Percentiles rank a stretch among this genome's conserved stretches.
Evolutionary conservation across 2,797 vertebrate species (phyloP).

Genomic region (Trichosurus vulpecula): DNA sequence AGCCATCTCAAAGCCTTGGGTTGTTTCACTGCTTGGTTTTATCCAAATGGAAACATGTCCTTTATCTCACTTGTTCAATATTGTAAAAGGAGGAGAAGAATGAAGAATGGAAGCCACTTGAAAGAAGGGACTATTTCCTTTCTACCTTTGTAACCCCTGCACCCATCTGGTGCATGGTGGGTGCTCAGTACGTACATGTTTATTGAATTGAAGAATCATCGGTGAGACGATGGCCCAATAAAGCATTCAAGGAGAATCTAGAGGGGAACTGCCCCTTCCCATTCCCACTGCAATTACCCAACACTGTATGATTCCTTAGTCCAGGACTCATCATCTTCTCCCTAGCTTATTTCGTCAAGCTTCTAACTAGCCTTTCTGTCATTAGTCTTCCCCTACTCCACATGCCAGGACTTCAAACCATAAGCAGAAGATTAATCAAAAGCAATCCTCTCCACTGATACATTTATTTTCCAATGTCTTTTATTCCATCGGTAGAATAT

Average conservation of each 20-base stretch:
- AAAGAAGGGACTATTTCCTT: not conserved
- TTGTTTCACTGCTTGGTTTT: not conserved
- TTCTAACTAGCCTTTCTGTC: not conserved
- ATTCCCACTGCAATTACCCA: accelerated
- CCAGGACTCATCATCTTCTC: not conserved
- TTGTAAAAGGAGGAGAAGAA: not conserved
- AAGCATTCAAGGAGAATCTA: not conserved
- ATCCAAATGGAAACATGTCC: not conserved
- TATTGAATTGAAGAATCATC: not conserved
- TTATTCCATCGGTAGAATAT: not conserved
- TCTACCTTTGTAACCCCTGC: not conserved
- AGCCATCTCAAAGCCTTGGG: constrained; percentile 12
- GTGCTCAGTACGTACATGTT: not conserved
- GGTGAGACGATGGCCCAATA: too few relatives aligned
- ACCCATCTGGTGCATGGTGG: not conserved
- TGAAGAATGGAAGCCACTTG: not conserved
- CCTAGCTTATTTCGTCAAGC: not conserved
- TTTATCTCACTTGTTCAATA: not conserved
- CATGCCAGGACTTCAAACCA: not conserved
- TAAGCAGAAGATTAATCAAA: not conserved
- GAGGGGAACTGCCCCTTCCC: not conserved
- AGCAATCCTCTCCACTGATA: not conserved
- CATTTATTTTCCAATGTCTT: not conserved
- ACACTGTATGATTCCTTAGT: not conserved
- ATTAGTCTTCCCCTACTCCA: not conserved